Conservation (phyloP, 2,113 vertebrate genomes). For the Butorides virescens region DNA sequence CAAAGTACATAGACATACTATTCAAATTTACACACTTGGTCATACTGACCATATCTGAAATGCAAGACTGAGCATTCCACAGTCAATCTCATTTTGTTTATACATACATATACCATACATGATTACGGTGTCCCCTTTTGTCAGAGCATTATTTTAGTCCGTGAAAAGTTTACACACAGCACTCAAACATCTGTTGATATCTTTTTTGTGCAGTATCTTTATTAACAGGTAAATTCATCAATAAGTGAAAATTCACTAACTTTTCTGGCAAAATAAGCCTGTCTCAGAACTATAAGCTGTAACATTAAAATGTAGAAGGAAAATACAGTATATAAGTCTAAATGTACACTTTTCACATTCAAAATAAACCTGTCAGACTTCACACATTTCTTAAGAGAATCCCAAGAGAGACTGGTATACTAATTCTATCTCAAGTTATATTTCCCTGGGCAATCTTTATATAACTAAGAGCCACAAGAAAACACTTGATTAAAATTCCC, state of each 20-base stretch:
- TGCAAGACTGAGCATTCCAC: not conserved
- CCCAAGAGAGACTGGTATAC: not conserved
- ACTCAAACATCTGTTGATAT: not conserved
- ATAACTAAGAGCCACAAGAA: not conserved
- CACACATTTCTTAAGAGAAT: not conserved
- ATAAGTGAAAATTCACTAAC: not conserved
- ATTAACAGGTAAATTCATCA: not conserved
- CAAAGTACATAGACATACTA: not conserved
- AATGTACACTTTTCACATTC: not conserved
- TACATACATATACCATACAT: not conserved
- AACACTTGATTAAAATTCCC: not conserved
- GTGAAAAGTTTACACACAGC: not conserved
- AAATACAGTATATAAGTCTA: not conserved
- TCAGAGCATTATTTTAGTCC: not conserved
- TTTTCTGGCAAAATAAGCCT: not conserved
- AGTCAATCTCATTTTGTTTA: not conserved
- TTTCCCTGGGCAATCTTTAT: not conserved
- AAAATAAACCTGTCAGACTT: conserved; percentile 18
- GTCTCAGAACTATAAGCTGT: not conserved
- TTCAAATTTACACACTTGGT: not conserved
- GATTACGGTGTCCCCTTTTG: not conserved
- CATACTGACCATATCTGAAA: not conserved
- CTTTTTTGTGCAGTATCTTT: not conserved
- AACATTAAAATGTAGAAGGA: not conserved
- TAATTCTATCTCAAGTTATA: not conserved